A percentile compares a stretch with the other conserved stretches of the same genome.
These are phyloP conservation scores for Lasioglossum figueresi DNA, from an alignment of 2,888 invertebrate species.

Conservation along the genomic window DNA sequence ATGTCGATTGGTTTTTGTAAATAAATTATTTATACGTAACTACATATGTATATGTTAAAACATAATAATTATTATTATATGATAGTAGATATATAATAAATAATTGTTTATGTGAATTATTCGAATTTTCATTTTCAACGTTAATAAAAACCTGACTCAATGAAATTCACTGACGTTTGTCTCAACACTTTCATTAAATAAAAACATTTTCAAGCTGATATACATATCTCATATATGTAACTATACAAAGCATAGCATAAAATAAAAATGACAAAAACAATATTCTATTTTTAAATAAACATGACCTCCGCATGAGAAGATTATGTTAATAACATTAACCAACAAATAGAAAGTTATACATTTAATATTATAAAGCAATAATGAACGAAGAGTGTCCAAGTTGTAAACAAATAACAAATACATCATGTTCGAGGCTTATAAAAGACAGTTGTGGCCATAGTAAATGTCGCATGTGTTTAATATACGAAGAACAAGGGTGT, in stretches of 20 bases:
- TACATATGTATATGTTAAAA: not conserved
- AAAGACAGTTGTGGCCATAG: conserved; percentile 91
- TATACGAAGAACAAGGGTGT: conserved; percentile 89
- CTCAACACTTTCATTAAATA: not conserved
- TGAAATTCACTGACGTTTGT: not conserved
- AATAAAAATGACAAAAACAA: not conserved
- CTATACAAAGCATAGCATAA: too few relatives aligned
- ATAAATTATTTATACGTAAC: not conserved
- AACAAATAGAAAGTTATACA: conserved; percentile 20
- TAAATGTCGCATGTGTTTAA: conserved; percentile 90
- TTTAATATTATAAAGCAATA: conserved; percentile 28
- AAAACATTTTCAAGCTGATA: not conserved
- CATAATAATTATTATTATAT: not conserved
- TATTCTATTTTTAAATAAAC: not conserved
- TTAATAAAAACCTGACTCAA: not conserved
- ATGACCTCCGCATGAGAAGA: not conserved
- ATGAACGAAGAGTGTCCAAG: conserved; percentile 86
- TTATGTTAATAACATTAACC: not conserved
- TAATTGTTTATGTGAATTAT: not conserved
- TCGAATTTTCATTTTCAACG: not conserved
- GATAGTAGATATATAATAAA: not conserved
- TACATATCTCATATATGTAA: not conserved
- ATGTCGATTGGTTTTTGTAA: not conserved
- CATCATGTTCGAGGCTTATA: conserved; percentile 87
- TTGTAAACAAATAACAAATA: conserved; percentile 86